Percentiles rank a stretch among this genome's conserved stretches.
Conservation (phyloP, 2,113 vertebrate species). For the Cricetomys ansorgei region DNA sequence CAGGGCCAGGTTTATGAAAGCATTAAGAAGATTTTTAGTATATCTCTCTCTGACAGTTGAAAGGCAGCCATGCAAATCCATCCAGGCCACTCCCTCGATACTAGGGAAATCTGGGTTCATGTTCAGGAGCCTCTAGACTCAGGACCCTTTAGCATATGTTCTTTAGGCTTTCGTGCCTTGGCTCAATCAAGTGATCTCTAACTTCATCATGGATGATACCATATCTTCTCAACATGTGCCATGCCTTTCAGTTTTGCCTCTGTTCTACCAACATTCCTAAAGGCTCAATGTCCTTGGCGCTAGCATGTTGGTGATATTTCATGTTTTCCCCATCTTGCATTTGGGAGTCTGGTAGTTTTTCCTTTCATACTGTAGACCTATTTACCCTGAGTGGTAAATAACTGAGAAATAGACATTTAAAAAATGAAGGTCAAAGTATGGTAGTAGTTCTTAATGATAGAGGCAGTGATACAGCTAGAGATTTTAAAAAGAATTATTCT, state of each 20-base stretch:
- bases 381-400: background rate
- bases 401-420: background rate
- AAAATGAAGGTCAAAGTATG: background rate
- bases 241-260: background rate
- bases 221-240: background rate
- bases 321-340: background rate
- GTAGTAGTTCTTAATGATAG: background rate
- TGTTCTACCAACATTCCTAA: background rate
- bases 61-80: background rate
- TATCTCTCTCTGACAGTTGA: background rate
- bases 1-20: background rate
- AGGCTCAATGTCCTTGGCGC: background rate
- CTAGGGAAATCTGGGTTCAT: background rate
- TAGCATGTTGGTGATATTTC: background rate
- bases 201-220: background rate
- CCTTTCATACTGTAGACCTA: background rate
- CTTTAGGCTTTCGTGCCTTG: background rate
- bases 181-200: background rate
- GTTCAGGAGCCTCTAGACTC: background rate
- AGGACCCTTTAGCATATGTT: background rate
- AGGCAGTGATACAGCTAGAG: background rate
- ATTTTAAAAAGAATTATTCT: background rate
- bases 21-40: background rate
- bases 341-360: background rate
- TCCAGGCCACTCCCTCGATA: background rate